Base-by-base conservation (phyloP, 2,113 vertebrate genomes). In the Gymnogyps californianus region DNA sequence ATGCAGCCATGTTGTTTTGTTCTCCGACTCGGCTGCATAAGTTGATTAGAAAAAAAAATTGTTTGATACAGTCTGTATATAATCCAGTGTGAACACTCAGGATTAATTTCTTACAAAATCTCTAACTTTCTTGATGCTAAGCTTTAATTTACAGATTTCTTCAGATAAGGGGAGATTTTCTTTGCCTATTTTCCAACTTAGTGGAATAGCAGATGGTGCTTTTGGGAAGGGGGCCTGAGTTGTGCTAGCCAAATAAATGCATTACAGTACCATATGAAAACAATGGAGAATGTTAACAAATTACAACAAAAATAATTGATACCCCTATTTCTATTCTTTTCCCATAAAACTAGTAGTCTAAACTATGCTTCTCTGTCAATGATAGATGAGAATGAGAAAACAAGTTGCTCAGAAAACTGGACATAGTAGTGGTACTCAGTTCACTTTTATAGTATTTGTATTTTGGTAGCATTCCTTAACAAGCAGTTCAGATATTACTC, bases 1-100 rank as follows among this genome's bases (percentile, higher is more conserved):
- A 71, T 96, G 83, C 90, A 95, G 94, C 95, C 96, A 95, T 95
- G 69, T 97, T 96, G 83, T 87, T 86, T 25, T 82, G 81, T 71
- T 65, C 89, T 76, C 77, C 17, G 36, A 28, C 76, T 90, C 6
- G 3, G 9, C 44, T 67, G 71, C 59, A 2, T 6, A 72, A 90
- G n/a, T 94, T 89, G 78, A 40, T 90, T 51, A 25, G 62, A 17
- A 86, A 74, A 67, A 67, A 22, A 46, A 74, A 31, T 1, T 34
- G 34, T 47, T 79, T 52, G 12, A 34, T 78, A 28, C 15, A 20
- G 36, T n/a, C 34, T 70, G 6, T 52, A 8, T 65, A 13, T 40
- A 62, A 32, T n/a, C 19, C 10, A 32, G 15, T 3, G 24, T 12
- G 20, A 83, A n/a, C 32, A 12, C 6, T 85, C 0, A 1, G 12